Percentiles rank a stretch among this genome's conserved stretches.
Evolutionary conservation across 2,113 vertebrate species (phyloP).

Genomic region (Poeciliopsis retropinna): DNA sequence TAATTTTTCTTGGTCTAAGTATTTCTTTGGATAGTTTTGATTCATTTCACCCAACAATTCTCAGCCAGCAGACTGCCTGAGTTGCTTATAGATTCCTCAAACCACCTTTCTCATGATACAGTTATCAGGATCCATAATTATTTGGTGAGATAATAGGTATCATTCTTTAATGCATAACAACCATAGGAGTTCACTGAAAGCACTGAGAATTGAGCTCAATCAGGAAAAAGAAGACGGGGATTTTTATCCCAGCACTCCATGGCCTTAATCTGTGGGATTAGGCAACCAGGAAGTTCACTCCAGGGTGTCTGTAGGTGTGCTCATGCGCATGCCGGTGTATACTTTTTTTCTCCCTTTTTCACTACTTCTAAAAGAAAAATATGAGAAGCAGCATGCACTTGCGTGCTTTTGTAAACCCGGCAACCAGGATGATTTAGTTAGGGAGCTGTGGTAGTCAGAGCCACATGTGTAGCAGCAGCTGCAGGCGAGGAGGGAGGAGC

Average conservation of each 20-base stretch:
- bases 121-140: neutral
- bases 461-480: slow-evolving; percentile 46
- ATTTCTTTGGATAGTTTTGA: too few species aligned
- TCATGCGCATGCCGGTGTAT: neutral
- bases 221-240: slow-evolving; percentile 60
- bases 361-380: neutral
- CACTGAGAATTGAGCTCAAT: slow-evolving; percentile 32
- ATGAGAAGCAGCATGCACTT: neutral
- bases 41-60: too few species aligned
- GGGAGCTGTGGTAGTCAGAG: slow-evolving; percentile 5
- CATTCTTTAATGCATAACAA: neutral
- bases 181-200: slow-evolving; percentile 11
- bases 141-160: slow-evolving; percentile 13
- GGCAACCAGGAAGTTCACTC: slow-evolving; percentile 35
- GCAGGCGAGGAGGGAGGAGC: slow-evolving; percentile 34
- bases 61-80: too few species aligned
- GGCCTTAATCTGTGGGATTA: slow-evolving; percentile 82
- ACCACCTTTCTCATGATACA: neutral
- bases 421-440: slow-evolving; percentile 30
- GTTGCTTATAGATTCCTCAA: neutral
- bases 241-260: slow-evolving; percentile 56
- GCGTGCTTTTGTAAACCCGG: slow-evolving; percentile 2
- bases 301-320: slow-evolving; percentile 16
- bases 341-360: neutral
- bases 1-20: too few species aligned